phyloP scores from a whole-genome alignment of 2,888 invertebrate species.

The Apamea crenata region DNA sequence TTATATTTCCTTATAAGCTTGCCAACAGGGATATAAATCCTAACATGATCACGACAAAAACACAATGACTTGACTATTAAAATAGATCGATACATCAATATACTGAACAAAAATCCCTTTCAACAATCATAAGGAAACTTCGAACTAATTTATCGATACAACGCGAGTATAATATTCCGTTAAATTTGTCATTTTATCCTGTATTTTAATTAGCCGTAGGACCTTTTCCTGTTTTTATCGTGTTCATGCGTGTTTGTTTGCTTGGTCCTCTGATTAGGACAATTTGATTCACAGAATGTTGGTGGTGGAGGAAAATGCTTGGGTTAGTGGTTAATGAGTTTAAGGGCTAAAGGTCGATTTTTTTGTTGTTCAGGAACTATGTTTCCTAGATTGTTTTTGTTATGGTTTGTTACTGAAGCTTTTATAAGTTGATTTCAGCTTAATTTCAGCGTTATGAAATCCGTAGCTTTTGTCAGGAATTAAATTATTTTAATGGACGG shows the following conservation, averaged over 20 bases:
- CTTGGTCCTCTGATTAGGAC: conserved; percentile 57
- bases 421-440: neutral
- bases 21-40: neutral
- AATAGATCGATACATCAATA: conserved; percentile 25
- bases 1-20: conserved; percentile 32
- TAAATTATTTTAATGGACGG: neutral
- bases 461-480: no score
- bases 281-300: conserved; percentile 67
- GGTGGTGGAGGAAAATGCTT: conserved; percentile 56
- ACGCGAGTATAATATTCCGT: conserved; percentile 74
- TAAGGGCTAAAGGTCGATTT: conserved; percentile 7
- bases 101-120: conserved; percentile 51
- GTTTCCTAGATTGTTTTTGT: no score
- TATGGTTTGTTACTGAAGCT: neutral
- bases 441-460: neutral
- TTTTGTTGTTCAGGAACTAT: neutral
- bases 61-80: conserved; percentile 21
- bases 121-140: conserved; percentile 68
- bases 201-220: conserved; percentile 69
- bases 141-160: conserved; percentile 67
- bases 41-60: neutral
- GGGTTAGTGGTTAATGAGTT: neutral
- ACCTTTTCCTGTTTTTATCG: conserved; percentile 75
- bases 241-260: conserved; percentile 55
- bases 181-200: conserved; percentile 72